Evolutionary conservation across 2,113 vertebrate species (phyloP).

Genomic region (Pygoscelis adeliae): DNA sequence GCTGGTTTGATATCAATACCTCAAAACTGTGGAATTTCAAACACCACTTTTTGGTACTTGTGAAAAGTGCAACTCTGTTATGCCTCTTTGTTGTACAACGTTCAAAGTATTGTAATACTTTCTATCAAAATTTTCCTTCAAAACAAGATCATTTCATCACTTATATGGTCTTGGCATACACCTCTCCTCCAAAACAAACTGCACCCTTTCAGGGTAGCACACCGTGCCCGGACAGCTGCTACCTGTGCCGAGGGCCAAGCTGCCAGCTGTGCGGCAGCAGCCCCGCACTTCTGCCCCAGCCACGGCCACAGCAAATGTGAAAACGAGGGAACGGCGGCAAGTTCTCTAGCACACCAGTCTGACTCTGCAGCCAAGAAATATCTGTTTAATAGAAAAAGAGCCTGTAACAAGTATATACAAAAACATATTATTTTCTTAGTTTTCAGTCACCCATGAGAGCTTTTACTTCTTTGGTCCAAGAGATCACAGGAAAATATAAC

Average conservation of each 20-base stretch:
- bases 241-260: neutral
- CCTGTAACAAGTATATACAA: neutral
- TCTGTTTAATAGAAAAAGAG: neutral
- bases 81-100: accelerated
- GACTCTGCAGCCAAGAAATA: neutral
- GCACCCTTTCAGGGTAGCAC: accelerated
- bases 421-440: neutral
- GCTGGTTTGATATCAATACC: neutral
- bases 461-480: neutral
- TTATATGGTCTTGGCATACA: accelerated
- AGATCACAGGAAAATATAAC: neutral
- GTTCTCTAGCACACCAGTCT: neutral
- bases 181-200: neutral
- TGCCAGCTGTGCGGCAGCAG: neutral
- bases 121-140: neutral
- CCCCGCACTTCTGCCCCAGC: neutral
- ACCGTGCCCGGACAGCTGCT: accelerated
- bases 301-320: neutral
- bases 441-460: neutral
- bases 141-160: neutral
- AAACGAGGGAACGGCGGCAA: accelerated
- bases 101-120: neutral
- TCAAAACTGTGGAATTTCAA: neutral
- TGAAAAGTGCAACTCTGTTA: neutral
- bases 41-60: neutral